Conservation (phyloP, 1,140 invertebrate genomes). For the Eulimnadia texana region DNA sequence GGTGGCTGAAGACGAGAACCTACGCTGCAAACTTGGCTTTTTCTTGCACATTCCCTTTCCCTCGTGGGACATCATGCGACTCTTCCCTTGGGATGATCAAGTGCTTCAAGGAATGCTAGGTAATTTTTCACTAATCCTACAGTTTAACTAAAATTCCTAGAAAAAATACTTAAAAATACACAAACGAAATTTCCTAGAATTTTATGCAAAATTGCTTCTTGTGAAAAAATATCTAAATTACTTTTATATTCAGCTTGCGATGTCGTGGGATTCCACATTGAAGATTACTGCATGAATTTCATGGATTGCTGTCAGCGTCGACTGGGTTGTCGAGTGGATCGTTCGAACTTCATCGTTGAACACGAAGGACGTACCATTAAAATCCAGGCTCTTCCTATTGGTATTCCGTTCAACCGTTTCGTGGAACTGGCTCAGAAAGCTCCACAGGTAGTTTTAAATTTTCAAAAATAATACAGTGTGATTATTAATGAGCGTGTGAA, state of each 20-base stretch:
- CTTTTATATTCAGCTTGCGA: slow-evolving; percentile 25
- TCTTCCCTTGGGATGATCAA: slow-evolving; percentile 33
- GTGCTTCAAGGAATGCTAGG: slow-evolving; percentile 31
- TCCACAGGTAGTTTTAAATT: slow-evolving; percentile 23
- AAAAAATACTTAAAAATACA: too few species aligned
- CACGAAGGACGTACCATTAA: slow-evolving; percentile 28
- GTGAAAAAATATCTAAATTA: neutral
- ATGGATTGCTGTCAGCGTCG: slow-evolving; percentile 31
- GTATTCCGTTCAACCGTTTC: slow-evolving; percentile 30
- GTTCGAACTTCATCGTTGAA: slow-evolving; percentile 28
- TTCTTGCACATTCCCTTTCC: slow-evolving; percentile 35
- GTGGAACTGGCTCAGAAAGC: slow-evolving; percentile 26
- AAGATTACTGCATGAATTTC: slow-evolving; percentile 33
- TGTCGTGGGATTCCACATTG: slow-evolving; percentile 33
- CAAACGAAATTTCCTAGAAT: too few species aligned
- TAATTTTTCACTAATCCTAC: slow-evolving; percentile 14
- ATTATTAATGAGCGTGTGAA: too few species aligned
- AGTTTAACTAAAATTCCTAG: too few species aligned
- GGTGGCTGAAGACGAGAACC: slow-evolving; percentile 27
- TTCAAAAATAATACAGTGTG: neutral
- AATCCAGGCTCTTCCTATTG: slow-evolving; percentile 28
- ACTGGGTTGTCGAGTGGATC: slow-evolving; percentile 30
- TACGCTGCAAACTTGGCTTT: slow-evolving; percentile 30
- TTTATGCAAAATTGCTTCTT: too few species aligned
- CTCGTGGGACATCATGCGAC: slow-evolving; percentile 31